Evolutionary conservation across 1,140 invertebrate species (phyloP), one percentile per base, ranked within the genome.

Genomic region (Aphaenogaster rudis): DNA sequence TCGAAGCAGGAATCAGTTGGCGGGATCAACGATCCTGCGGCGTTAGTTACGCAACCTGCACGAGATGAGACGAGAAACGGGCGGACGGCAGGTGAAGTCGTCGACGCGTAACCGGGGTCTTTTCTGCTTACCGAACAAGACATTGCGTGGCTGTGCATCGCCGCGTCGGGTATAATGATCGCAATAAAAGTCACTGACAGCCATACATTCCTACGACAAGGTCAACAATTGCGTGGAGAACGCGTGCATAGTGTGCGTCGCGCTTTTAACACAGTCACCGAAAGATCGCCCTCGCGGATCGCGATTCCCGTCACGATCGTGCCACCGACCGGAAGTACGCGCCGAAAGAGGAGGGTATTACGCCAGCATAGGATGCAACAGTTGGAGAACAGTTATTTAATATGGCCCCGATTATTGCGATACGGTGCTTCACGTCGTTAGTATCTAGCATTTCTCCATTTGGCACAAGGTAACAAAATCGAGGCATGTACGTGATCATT

Each of bases 171-270:
- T 79, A 78, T 79, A 85, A 80, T 54, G 48, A 88, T 87, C 36
- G 66, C 45, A 78, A 90, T 86, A 89, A 72, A 74, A 89, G 88
- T 78, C 63, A 87, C 42, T 48, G 87, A 86, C 76, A 61, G 74
- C 63, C 21, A 28, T 11, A 48, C 61, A 81, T 90, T 88, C 50
- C 81, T 71, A 76, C 39, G 81, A 86, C 90, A 88, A 81, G 86
- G 88, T 91, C 71, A 71, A 74, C 64, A 52, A 88, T 88, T 88
- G 86, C 88, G 67, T 88, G 76, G 13, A 48, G 21, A 71, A 87
- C 59, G 28, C 50, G 63, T 59, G 72, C 74, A 59, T 86, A 64
- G 17, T 61, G 39, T 59, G 45, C 54, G 54, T 52, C 88, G 78
- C 77, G 72, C 78, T 82, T 77, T 90, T 81, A 57, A 48, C 61